Conservation (phyloP, 2,888 invertebrate genomes). For the Oegoconia quadripuncta region DNA sequence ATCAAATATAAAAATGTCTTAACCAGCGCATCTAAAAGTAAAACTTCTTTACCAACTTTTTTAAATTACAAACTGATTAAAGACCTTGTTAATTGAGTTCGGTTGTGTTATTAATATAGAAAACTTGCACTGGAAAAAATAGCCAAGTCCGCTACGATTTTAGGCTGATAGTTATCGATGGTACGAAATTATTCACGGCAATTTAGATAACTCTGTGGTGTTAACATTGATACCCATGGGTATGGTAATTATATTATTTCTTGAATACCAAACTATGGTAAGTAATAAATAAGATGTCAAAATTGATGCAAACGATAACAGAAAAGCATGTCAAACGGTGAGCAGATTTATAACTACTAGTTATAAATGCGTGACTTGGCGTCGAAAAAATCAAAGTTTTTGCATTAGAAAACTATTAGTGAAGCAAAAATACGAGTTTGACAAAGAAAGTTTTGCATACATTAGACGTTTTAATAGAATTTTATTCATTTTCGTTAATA, state of each 20-base stretch:
- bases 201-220: slow-evolving; percentile 2
- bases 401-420: slow-evolving; percentile 33
- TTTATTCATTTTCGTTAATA: background rate
- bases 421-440: no score
- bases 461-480: background rate
- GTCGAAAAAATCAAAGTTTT: slow-evolving; percentile 21
- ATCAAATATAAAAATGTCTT: no score
- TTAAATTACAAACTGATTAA: slow-evolving; percentile 4
- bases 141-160: background rate
- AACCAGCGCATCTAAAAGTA: no score
- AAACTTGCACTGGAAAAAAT: no score
- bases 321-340: slow-evolving; percentile 1
- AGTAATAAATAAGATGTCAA: slow-evolving; percentile 3
- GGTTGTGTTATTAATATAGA: background rate
- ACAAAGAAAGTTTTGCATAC: slow-evolving; percentile 2
- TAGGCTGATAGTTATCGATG: background rate
- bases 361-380: background rate
- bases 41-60: no score
- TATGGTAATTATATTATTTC: slow-evolving; percentile 5
- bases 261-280: background rate
- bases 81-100: background rate
- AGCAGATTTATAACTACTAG: background rate
- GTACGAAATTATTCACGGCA: background rate
- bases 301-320: slow-evolving; percentile 1
- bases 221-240: background rate